Percentiles rank a stretch among this genome's conserved stretches.
These are phyloP conservation scores for Perca flavescens DNA, from an alignment of 2,113 vertebrate genomes.

Conservation along the genomic window DNA sequence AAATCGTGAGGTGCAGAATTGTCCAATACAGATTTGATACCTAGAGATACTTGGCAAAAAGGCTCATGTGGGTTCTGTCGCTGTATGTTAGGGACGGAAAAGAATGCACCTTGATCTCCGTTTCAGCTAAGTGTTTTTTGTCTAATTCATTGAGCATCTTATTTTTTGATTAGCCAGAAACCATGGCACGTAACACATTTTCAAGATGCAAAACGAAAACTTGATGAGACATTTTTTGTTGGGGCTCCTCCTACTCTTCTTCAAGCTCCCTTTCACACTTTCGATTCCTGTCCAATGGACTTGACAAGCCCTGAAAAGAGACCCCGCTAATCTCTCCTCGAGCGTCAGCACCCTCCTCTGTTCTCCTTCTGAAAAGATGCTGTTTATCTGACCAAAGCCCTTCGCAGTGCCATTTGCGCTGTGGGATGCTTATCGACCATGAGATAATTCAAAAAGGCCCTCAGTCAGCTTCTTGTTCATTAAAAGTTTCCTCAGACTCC, in stretches of 20 bases:
- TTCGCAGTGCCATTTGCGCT: slow-evolving; percentile 67
- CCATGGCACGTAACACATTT: neutral
- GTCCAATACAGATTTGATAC: neutral
- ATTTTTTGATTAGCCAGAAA: neutral
- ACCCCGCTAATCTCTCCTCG: slow-evolving; percentile 70
- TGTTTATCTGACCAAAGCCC: slow-evolving; percentile 81
- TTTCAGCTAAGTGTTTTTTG: neutral
- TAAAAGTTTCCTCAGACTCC: slow-evolving; percentile 79
- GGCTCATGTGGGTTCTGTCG: neutral
- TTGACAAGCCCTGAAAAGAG: slow-evolving; percentile 75
- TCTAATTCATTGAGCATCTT: neutral
- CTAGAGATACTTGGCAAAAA: neutral
- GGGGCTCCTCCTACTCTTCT: slow-evolving; percentile 28
- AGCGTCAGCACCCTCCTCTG: slow-evolving; percentile 74
- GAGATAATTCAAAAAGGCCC: slow-evolving; percentile 79
- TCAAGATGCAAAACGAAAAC: slow-evolving; percentile 23
- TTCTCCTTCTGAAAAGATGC: slow-evolving; percentile 74
- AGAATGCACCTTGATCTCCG: neutral
- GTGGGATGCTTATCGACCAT: slow-evolving; percentile 76
- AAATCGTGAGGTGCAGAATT: neutral
- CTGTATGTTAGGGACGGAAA: neutral
- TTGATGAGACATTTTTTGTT: slow-evolving; percentile 31
- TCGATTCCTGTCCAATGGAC: slow-evolving; percentile 64
- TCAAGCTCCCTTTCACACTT: slow-evolving; percentile 48
- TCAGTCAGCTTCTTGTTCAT: slow-evolving; percentile 78